Conservation (phyloP, 2,797 vertebrate species). For the Sebastes kiyomatsui region DNA sequence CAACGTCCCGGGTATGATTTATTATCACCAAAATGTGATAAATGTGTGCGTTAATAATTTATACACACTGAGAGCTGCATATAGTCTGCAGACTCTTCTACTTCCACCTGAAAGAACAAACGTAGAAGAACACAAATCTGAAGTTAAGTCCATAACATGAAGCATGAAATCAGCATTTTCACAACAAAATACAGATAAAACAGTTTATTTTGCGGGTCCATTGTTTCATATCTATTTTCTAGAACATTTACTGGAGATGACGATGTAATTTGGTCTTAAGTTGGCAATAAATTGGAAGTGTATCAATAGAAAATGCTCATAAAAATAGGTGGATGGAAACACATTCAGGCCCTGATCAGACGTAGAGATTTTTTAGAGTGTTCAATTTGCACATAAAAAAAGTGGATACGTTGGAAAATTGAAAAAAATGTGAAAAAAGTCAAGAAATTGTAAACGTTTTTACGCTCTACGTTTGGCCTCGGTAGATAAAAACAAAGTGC, state of each 20-base stretch:
- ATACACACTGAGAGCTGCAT: not conserved
- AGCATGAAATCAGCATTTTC: not conserved
- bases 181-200: not conserved
- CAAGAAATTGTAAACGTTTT: too few species aligned
- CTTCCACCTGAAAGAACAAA: not conserved
- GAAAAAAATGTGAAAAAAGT: too few species aligned
- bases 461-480: too few species aligned
- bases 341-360: not conserved
- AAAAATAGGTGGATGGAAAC: not conserved
- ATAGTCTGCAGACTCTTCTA: not conserved
- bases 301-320: not conserved
- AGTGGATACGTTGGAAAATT: too few species aligned
- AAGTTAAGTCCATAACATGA: not conserved
- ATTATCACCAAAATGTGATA: constrained; percentile 38
- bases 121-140: not conserved
- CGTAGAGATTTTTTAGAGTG: too few species aligned
- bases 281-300: not conserved
- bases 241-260: not conserved
- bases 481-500: too few species aligned
- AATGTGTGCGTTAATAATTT: constrained; percentile 57
- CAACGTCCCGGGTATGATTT: constrained; percentile 24
- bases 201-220: too few species aligned
- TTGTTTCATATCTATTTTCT: not conserved
- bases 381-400: too few species aligned
- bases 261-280: not conserved